These are phyloP conservation scores for Cataglyphis cursor DNA, from an alignment of 2,888 invertebrate genomes.

Conservation along the genomic window DNA sequence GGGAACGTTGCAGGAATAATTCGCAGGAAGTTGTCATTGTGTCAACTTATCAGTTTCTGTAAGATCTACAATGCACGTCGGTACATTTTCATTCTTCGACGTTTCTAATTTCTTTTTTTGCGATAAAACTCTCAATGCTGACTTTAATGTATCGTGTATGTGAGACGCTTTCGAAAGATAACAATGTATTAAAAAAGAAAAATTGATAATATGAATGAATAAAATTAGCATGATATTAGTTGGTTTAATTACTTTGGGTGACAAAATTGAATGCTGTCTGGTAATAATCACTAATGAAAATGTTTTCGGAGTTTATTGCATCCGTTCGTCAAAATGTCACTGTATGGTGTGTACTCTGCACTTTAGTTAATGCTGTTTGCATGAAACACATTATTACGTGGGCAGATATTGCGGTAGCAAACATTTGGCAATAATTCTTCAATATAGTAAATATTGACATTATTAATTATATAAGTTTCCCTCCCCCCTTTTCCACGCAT, in stretches of 20 bases:
- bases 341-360: neutral
- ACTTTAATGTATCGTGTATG: neutral
- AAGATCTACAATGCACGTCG: neutral
- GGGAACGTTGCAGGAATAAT: conserved; percentile 64
- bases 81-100: neutral
- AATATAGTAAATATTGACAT: neutral
- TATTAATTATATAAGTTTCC: neutral
- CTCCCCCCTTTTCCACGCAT: no score
- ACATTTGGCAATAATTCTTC: neutral
- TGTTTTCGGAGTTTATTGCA: neutral
- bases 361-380: conserved; percentile 24
- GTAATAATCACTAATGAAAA: conserved; percentile 25
- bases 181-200: neutral
- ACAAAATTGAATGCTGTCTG: neutral
- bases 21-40: conserved; percentile 66
- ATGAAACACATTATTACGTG: neutral
- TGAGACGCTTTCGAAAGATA: neutral
- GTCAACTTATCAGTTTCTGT: conserved; percentile 62
- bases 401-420: neutral
- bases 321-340: conserved; percentile 14
- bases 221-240: neutral
- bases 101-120: neutral
- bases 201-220: neutral
- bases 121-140: neutral
- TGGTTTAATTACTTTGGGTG: conserved; percentile 4